A percentile compares a stretch with the other conserved stretches of the same genome.
Conservation (phyloP, 2,797 vertebrate species). For the Amblyraja radiata region DNA sequence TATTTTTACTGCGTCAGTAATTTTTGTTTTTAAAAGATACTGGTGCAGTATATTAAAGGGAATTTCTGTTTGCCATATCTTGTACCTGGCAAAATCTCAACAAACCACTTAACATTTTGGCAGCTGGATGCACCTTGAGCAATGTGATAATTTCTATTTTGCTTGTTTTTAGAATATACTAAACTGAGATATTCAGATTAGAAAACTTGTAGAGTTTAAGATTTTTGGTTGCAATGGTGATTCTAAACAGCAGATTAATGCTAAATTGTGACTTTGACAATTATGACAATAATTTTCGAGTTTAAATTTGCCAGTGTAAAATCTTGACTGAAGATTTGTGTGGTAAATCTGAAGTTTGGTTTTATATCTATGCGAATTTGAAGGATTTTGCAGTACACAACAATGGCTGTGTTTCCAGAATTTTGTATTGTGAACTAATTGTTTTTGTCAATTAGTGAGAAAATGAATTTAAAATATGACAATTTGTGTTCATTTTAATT, state of each 20-base stretch:
- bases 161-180: not conserved
- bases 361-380: not conserved
- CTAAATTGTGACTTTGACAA: constrained; percentile 64
- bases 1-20: constrained; percentile 93
- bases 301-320: constrained; percentile 68
- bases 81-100: constrained; percentile 89
- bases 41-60: constrained; percentile 96
- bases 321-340: constrained; percentile 39
- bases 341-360: not conserved
- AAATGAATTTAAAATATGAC: constrained; percentile 28
- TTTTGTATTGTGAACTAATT: not conserved
- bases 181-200: not conserved
- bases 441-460: not conserved
- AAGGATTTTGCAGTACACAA: constrained; percentile 6
- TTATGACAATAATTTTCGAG: constrained; percentile 65
- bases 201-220: not conserved
- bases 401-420: not conserved
- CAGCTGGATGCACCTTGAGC: constrained; percentile 73
- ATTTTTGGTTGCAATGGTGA: not conserved
- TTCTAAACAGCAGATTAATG: constrained; percentile 46
- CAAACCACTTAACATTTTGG: constrained; percentile 94
- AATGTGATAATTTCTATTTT: constrained; percentile 5
- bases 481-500: not conserved
- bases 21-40: constrained; percentile 92
- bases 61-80: constrained; percentile 98